phyloP scores from a whole-genome alignment of 2,888 invertebrate genomes.

The Bugulina stolonifera region DNA sequence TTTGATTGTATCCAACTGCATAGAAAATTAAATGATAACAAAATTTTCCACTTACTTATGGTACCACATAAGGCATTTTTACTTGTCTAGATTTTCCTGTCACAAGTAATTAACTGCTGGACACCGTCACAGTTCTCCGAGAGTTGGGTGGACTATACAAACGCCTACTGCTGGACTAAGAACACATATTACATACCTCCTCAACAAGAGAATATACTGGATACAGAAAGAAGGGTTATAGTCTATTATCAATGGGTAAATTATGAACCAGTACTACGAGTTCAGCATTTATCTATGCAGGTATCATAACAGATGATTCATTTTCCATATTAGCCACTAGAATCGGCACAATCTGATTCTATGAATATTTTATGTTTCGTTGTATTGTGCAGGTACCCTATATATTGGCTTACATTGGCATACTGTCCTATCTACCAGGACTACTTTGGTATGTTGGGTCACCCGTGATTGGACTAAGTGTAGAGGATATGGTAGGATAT shows the following conservation, averaged over 20 bases:
- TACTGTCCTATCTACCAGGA: constrained; percentile 10
- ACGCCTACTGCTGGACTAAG: constrained; percentile 16
- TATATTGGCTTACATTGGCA: neutral
- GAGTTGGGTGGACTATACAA: constrained; percentile 16
- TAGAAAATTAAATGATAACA: too few relatives aligned
- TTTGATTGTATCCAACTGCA: too few relatives aligned
- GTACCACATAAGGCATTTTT: too few relatives aligned
- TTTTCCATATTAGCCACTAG: too few relatives aligned
- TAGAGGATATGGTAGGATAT: constrained; percentile 1
- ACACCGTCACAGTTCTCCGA: constrained; percentile 19
- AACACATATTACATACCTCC: constrained; percentile 11
- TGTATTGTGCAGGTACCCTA: constrained; percentile 5
- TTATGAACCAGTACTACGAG: too few relatives aligned
- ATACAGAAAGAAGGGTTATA: neutral
- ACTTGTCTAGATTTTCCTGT: neutral
- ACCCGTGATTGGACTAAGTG: neutral
- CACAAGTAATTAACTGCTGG: constrained; percentile 14
- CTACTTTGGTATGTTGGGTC: constrained; percentile 12
- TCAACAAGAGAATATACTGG: neutral
- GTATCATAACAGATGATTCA: too few relatives aligned
- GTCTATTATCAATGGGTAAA: constrained; percentile 23
- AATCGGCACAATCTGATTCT: too few relatives aligned
- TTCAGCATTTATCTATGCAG: too few relatives aligned
- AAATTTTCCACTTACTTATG: too few relatives aligned
- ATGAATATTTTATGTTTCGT: too few relatives aligned